Evolutionary conservation across 92 coral and sea anemone genomes (phyloP).

Genomic region (Porites cylindrica): DNA sequence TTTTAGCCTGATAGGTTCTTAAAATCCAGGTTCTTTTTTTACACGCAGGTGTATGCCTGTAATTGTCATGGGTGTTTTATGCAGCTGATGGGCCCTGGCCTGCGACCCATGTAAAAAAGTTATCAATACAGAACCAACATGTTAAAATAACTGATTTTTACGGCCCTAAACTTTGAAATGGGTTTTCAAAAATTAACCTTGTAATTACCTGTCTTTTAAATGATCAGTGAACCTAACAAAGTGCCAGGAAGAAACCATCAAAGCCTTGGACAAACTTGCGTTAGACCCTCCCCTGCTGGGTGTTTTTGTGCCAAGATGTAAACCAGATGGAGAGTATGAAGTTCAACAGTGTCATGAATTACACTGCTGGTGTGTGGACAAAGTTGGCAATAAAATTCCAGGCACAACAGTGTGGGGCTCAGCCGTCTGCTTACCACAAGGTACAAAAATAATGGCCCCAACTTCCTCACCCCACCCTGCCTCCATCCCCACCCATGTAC

Average conservation of each 20-base stretch:
- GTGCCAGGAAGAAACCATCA: constrained; percentile 56
- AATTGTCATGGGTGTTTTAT: too few relatives aligned
- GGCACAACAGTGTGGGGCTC: constrained; percentile 33
- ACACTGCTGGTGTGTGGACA: constrained; percentile 71
- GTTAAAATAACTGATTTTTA: too few relatives aligned
- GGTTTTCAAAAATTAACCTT: too few relatives aligned
- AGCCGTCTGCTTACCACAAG: constrained; percentile 31
- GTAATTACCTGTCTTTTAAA: not conserved
- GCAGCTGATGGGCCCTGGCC: too few relatives aligned
- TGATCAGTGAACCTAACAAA: constrained; percentile 61
- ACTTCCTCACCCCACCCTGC: not conserved
- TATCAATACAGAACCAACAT: too few relatives aligned
- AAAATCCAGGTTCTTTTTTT: too few relatives aligned
- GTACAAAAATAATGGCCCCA: not conserved
- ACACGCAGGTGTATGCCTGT: too few relatives aligned
- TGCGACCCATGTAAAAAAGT: too few relatives aligned
- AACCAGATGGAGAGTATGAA: constrained; percentile 59
- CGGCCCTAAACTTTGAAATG: too few relatives aligned
- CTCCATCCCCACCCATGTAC: too few relatives aligned
- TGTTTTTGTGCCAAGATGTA: constrained; percentile 61
- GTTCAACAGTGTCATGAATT: constrained; percentile 62
- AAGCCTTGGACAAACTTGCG: constrained; percentile 55
- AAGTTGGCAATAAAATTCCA: constrained; percentile 12
- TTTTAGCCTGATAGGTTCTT: too few relatives aligned
- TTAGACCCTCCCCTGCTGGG: constrained; percentile 64